Base-by-base conservation (phyloP, 2,888 invertebrate species). In the Nymphalis urticae region DNA sequence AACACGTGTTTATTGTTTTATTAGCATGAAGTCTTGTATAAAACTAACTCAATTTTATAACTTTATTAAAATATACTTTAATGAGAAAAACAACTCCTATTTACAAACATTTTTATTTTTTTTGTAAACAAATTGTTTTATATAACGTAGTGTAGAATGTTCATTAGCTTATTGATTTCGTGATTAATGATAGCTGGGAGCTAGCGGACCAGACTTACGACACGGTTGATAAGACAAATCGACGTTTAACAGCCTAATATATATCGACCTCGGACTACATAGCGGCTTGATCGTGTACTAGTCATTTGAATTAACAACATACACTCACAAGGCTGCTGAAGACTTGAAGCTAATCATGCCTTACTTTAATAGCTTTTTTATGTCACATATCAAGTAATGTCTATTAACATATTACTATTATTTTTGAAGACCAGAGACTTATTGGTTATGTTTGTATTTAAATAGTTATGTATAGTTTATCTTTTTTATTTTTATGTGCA, bases 181-280 rank as follows among this genome's bases (percentile, higher is more conserved):
- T 74, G 73, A 76, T 76, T 75, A 72, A 75, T 75, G 70, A 74
- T 71, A 73, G 68, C 73, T 64, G 64, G 65, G 69, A 72, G 73
- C 72, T 65, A 72, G 63, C 68, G 71, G 24, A 21, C 53, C 53
- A 70, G 72, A 66, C 58, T 78, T 79, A 66, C 76, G 71, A 74
- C 72, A 76, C 65, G 64, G 64, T 70, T 66, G 66, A 75, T 79
- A 78, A 80, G 74, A 80, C 77, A 77, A 76, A 77, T 77, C 73
- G 73, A 74, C 74, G 76, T 72, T 76, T 75, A 76, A 75, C 75
- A 70, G 75, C 74, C 77, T 75, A 77, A 77, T 68, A 73, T 75
- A 75, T 70, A 73, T 69, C 75, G 79, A 78, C 80, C 80, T 80
- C 76, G 80, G 73, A 73, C 80, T 74, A 80, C 75, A 77, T 80